These are phyloP conservation scores for Bursaphelenchus mucronatus DNA, from an alignment of 1,140 invertebrate genomes.

Conservation along the genomic window DNA sequence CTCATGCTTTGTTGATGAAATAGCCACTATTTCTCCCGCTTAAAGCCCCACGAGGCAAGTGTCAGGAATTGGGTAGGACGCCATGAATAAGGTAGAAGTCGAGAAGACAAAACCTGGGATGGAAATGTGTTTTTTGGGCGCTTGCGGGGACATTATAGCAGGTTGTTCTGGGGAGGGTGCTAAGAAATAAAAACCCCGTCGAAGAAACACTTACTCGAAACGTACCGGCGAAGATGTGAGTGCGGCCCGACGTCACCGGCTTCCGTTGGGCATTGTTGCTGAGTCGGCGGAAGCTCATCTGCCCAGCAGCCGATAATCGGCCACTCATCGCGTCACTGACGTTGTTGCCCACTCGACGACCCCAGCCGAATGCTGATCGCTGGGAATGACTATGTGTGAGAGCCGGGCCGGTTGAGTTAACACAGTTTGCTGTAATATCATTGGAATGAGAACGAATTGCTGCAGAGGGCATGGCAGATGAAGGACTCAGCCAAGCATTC, in stretches of 20 bases:
- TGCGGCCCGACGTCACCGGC: not conserved
- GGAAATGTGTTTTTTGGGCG: too few relatives aligned
- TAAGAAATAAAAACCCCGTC: not conserved
- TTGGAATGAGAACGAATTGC: constrained; percentile 13
- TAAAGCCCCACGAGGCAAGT: too few relatives aligned
- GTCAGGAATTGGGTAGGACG: too few relatives aligned
- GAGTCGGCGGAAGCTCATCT: constrained; percentile 16
- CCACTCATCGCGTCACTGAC: constrained; percentile 9
- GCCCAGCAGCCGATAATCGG: constrained; percentile 6
- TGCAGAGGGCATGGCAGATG: too few relatives aligned
- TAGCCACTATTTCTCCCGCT: too few relatives aligned
- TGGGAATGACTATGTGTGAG: not conserved
- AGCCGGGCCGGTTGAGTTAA: constrained; percentile 1
- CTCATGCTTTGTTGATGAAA: too few relatives aligned
- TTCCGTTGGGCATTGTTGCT: constrained; percentile 9
- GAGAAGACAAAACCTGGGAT: too few relatives aligned
- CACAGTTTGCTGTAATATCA: constrained; percentile 15
- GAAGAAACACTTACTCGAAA: constrained; percentile 14
- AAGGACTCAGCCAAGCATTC: too few relatives aligned
- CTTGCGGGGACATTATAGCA: too few relatives aligned
- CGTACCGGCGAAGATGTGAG: not conserved
- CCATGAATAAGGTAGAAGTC: too few relatives aligned
- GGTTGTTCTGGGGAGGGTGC: too few relatives aligned
- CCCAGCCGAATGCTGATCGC: not conserved
- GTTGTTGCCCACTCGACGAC: not conserved